A percentile compares a stretch with the other conserved stretches of the same genome.
Evolutionary conservation across 2,113 vertebrate species (phyloP).

Genomic region (Etia nguti): DNA sequence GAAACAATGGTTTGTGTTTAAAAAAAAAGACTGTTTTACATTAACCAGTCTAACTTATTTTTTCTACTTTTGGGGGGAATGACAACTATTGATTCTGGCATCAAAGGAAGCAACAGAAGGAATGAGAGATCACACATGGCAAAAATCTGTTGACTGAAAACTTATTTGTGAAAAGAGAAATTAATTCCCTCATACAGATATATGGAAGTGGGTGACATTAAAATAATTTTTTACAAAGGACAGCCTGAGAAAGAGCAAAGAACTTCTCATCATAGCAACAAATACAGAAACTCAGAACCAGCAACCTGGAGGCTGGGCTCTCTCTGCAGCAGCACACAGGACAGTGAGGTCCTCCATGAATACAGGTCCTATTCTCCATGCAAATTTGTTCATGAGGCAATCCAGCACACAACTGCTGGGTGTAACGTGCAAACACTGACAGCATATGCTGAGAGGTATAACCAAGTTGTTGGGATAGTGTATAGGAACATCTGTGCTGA

Average conservation of each 20-base stretch:
- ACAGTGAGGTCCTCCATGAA: not conserved
- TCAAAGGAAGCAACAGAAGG: not conserved
- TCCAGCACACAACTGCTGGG: not conserved
- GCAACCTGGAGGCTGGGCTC: not conserved
- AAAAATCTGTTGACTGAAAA: not conserved
- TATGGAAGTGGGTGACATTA: not conserved
- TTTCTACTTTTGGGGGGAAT: not conserved
- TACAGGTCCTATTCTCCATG: not conserved
- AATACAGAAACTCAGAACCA: not conserved
- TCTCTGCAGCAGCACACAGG: not conserved
- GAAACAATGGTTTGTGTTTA: not conserved
- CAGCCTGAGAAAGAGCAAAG: not conserved
- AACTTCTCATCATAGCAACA: not conserved
- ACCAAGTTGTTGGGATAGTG: not conserved
- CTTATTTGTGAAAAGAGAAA: not conserved
- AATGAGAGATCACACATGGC: not conserved
- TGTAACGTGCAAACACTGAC: not conserved
- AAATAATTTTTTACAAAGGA: not conserved
- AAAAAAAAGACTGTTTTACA: not conserved
- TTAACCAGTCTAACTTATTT: not conserved
- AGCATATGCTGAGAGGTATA: not conserved
- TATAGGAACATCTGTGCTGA: not conserved
- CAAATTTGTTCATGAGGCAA: not conserved
- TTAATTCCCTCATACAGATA: not conserved
- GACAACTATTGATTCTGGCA: not conserved